Conservation (phyloP, 23 tunicate species). For the Aplidium turbinatum region DNA sequence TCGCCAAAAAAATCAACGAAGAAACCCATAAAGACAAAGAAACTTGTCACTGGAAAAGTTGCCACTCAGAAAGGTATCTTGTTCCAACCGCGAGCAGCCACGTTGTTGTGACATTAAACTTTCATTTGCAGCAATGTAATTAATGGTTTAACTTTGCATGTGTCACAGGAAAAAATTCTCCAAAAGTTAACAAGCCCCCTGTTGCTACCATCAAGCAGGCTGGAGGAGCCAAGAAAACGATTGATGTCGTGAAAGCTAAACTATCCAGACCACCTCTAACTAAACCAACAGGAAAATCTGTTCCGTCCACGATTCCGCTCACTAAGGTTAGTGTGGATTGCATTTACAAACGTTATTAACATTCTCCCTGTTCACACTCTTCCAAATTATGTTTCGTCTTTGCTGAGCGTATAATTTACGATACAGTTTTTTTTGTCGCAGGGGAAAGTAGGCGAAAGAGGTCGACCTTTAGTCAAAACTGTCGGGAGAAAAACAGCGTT, state of each 20-base stretch:
- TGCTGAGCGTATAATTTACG: too few relatives aligned
- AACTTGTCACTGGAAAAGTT: constrained; percentile 20
- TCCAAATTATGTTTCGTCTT: not conserved
- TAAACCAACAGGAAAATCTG: constrained; percentile 6
- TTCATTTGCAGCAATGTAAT: not conserved
- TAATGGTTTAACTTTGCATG: too few relatives aligned
- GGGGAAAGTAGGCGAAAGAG: constrained; percentile 18
- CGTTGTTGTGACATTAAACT: not conserved
- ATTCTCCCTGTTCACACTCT: not conserved
- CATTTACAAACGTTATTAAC: not conserved
- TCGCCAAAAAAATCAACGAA: constrained; percentile 50
- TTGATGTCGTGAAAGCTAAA: constrained; percentile 24
- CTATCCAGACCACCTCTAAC: not conserved
- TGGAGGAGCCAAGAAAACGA: not conserved
- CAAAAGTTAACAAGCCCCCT: constrained; percentile 12
- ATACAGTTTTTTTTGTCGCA: not conserved
- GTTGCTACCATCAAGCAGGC: not conserved
- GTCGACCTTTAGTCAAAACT: constrained; percentile 30
- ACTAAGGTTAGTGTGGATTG: constrained; percentile 5
- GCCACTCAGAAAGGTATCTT: not conserved
- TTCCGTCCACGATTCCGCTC: not conserved
- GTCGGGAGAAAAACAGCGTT: constrained; percentile 22
- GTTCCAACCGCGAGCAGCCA: too few relatives aligned
- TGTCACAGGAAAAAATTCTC: constrained; percentile 29
- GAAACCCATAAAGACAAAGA: constrained; percentile 32